A percentile compares a stretch with the other conserved stretches of the same genome.
phyloP scores from a whole-genome alignment of 2,797 vertebrate species.

The Myotis planiceps region DNA sequence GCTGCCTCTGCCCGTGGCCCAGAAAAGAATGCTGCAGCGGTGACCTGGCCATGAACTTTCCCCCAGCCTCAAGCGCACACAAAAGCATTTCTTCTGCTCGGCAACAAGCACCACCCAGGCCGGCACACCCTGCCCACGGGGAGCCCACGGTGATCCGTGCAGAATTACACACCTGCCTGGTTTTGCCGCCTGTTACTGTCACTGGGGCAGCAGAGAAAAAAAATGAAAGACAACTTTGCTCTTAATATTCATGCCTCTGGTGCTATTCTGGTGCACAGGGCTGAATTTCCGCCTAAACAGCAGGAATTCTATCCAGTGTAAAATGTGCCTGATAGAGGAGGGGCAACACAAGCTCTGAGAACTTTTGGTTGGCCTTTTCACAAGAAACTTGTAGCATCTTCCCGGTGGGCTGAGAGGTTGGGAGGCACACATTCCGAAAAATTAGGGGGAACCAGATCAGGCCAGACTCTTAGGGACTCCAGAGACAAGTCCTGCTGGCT shows the following conservation, averaged over 20 bases:
- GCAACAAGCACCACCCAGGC: not conserved
- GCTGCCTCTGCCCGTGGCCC: not conserved
- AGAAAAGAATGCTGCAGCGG: slow-evolving; percentile 64
- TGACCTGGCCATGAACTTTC: slow-evolving; percentile 85
- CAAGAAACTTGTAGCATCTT: slow-evolving; percentile 70
- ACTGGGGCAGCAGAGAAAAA: slow-evolving; percentile 38
- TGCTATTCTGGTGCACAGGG: not conserved
- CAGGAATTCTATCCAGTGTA: slow-evolving; percentile 75
- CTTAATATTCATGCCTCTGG: slow-evolving; percentile 38
- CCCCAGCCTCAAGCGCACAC: slow-evolving; percentile 66
- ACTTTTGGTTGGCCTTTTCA: slow-evolving; percentile 76
- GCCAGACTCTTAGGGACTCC: not conserved
- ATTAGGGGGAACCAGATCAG: not conserved
- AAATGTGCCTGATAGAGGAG: slow-evolving; percentile 66
- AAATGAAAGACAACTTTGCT: slow-evolving; percentile 41
- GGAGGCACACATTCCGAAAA: not conserved
- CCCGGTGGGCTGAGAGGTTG: slow-evolving; percentile 63
- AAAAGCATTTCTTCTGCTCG: slow-evolving; percentile 83
- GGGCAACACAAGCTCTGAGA: slow-evolving; percentile 72
- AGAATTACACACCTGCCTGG: slow-evolving; percentile 71
- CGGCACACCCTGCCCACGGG: not conserved
- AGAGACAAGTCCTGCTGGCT: not conserved
- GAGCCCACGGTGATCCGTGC: not conserved
- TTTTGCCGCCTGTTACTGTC: not conserved
- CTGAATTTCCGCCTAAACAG: slow-evolving; percentile 61